Evolutionary conservation across 2,113 vertebrate species (phyloP).

Genomic region (Azemiops feae): DNA sequence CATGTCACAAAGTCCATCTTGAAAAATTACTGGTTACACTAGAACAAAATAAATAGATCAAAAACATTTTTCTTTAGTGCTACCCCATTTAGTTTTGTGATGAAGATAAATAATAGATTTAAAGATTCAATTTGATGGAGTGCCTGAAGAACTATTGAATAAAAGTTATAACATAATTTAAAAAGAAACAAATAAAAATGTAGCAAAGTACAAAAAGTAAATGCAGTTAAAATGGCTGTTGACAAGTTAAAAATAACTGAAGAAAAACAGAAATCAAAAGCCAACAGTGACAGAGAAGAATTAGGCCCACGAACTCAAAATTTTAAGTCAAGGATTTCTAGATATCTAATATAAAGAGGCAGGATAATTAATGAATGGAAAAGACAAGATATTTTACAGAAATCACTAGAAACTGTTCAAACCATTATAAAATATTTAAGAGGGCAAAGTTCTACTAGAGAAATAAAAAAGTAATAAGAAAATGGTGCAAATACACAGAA

Average conservation of each 20-base stretch:
- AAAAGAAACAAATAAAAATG: neutral
- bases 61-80: neutral
- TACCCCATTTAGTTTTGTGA: neutral
- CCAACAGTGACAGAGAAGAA: neutral
- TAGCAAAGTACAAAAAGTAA: neutral
- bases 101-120: neutral
- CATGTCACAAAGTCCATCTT: neutral
- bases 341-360: neutral
- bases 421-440: neutral
- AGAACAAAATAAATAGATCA: neutral
- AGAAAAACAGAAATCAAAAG: neutral
- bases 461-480: neutral
- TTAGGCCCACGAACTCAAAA: neutral
- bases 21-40: neutral
- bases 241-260: neutral
- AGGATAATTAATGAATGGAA: neutral
- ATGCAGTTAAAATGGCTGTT: neutral
- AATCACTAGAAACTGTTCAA: neutral
- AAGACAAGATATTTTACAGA: neutral
- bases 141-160: neutral
- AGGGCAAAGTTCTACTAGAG: neutral
- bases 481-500: neutral
- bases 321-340: neutral
- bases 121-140: neutral
- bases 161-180: neutral